Evolutionary conservation across 2,888 invertebrate genomes (phyloP), one percentile per base, ranked within the genome.

Genomic region (Salpingus planirostris): DNA sequence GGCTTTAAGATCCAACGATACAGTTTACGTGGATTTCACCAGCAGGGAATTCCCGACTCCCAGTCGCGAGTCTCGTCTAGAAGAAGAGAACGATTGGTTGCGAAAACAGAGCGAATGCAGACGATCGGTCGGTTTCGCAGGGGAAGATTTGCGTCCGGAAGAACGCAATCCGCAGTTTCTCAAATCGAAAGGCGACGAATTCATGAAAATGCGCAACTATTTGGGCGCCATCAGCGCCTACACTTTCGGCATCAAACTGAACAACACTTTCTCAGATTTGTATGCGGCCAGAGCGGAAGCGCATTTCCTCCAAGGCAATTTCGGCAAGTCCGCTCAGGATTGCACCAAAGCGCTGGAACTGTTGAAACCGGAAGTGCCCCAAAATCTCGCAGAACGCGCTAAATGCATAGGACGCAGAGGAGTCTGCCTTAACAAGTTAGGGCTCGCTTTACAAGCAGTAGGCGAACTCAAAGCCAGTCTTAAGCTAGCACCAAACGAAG

Each of bases 101-200:
- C 69, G 71, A 43, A 88, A 88, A 56, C 80, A 88, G 51, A 80
- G 79, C 2, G 74, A 78, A 52, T 82, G 84, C 6, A 68, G 81
- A 49, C 67, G 79, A 53, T 73, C 74, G 1, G 71, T 69, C 29
- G 86, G 87, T 12, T 80, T 86, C 52, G 66, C 75, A 2, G 75
- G 78, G 5, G 79, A 80, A 54, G 82, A 85, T 54, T 66, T 85
- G 2, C 67, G 79, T 21, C 77, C 80, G 0, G 87, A 89, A 54
- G 89, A 90, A 60, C 79, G 77, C 46, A 83, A 88, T 62, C 87
- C 88, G 0, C 73, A 79, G 39, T 89, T 83, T 78, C 72, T 89
- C 33, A 77, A 84, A 52, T 77, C 78, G 39, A 89, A 88, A 63
- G 89, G 87, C 27, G 78, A 83, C 55, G 76, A 80, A 39, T 85